Base-by-base conservation (phyloP, 2,797 vertebrate species). In the Erpetoichthys calabaricus region DNA sequence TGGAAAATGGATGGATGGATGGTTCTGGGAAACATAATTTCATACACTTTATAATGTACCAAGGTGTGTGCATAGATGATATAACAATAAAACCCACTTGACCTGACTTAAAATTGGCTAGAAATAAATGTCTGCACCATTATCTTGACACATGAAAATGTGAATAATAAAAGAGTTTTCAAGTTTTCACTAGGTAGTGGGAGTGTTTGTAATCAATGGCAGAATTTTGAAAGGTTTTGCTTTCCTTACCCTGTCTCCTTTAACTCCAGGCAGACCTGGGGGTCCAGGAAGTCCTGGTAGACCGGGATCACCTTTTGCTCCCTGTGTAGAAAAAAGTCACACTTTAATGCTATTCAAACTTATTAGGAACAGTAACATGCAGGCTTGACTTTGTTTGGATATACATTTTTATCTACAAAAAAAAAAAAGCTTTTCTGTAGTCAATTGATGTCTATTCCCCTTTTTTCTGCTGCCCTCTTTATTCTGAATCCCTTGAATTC, bases 221-320 rank as follows among this genome's bases (percentile, higher is more conserved):
- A 25, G 25, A 25, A 25, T 25, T 25, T 25, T 25, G 25, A 25
- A 25, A 25, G 25, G 25, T 25, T 25, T 25, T 25, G 25, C 7
- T 56, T 65, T 45, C 62, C 86, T 90, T 87, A 99, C 96, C 89
- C 92, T 83, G 61, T 94, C 91, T 67, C 96, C 96, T 79, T 91
- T 94, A 63, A 80, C 67, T 65, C 96, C 96, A 57, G 88, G 90
- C 45, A 89, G 67, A 25, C 96, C 96, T 62, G 89, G 68, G 57
- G 95, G 87, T 54, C 96, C 96, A 54, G 96, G 91, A 58, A 98
- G 69, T 67, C 96, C 96, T 60, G 91, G 85, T 56, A 97, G 86
- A 41, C 96, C 96, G 44, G 88, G 86, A 67, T 86, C 90, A 58
- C 96, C 95, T 74, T 86, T 85, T 56, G 88, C 67, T 68, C 96